Base-by-base conservation (phyloP, 2,113 vertebrate genomes). In the Heteronetta atricapilla region DNA sequence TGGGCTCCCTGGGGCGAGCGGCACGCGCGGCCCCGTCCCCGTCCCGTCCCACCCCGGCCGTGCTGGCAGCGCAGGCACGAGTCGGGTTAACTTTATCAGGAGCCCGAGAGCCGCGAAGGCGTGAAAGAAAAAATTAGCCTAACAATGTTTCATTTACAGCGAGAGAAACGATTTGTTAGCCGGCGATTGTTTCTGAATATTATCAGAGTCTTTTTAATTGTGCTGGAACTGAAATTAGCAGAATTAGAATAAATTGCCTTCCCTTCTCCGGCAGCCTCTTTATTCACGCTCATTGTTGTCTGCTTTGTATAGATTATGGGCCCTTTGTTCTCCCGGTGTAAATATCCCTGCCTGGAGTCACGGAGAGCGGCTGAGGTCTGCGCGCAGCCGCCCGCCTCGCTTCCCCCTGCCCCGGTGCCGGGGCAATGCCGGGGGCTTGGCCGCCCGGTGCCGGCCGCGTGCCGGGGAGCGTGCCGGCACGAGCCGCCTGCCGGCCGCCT, bases 211-310 rank as follows among this genome's bases (percentile, higher is more conserved):
- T 97, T 98, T 97, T 99, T 99, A 99, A 99, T 99, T 99, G 99
- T 98, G 99, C 99, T 98, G 98, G 98, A 99, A 99, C 99, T 98
- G 99, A 99, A 99, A 99, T 99, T 99, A 99, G 98, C 98, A 97
- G 98, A 99, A 98, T 99, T 98, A 98, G 98, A 99, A 98, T 97
- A 99, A 99, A 99, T 98, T 98, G 98, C 98, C 97, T 98, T 97
- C 98, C 98, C 97, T 98, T 98, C 98, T 98, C 98, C 93, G 93
- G 98, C 98, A 97, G 98, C 98, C 98, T 97, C 97, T 98, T 98
- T 99, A 98, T 99, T 98, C 98, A 99, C 97, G 98, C 98, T 98
- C 98, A 98, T 99, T 98, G 98, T 98, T 99, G 98, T 97, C 94
- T 96, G 98, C 99, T 99, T 98, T 99, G 99, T 99, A 98, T 98